A percentile compares a stretch with the other conserved stretches of the same genome.
phyloP scores from a whole-genome alignment of 2,888 invertebrate genomes.

The Bimastos eiseni region DNA sequence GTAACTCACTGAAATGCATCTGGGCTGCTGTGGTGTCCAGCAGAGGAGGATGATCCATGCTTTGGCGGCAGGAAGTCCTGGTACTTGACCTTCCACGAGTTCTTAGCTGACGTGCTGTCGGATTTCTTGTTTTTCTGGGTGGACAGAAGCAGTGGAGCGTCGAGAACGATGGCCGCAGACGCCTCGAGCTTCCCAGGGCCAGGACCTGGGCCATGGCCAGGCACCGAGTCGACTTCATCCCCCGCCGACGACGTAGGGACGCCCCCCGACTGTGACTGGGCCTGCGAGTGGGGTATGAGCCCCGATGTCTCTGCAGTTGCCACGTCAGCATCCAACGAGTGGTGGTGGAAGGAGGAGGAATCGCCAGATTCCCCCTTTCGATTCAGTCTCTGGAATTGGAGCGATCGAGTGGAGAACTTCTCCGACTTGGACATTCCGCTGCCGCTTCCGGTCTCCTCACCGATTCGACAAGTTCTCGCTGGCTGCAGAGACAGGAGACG shows the following conservation, averaged over 20 bases:
- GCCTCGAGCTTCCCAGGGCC: constrained; percentile 23
- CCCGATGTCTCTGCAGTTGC: neutral
- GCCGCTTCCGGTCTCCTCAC: neutral
- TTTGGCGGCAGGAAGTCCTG: constrained; percentile 25
- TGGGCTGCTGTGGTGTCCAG: neutral
- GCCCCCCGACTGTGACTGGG: neutral
- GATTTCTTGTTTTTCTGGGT: neutral
- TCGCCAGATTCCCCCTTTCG: neutral
- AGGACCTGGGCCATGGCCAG: neutral
- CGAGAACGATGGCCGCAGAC: constrained; percentile 23
- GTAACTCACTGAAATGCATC: constrained; percentile 22
- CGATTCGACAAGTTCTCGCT: neutral
- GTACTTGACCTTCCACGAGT: constrained; percentile 23
- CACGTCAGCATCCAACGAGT: neutral
- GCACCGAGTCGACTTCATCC: neutral
- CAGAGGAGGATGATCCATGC: neutral
- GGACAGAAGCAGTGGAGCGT: neutral
- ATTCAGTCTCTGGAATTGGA: neutral
- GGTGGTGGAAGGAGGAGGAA: neutral
- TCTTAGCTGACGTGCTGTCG: neutral
- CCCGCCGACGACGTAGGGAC: neutral
- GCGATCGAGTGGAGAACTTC: constrained; percentile 17
- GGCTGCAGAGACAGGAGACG: neutral
- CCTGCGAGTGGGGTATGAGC: neutral
- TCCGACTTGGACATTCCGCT: constrained; percentile 21